Evolutionary conservation across 2,888 invertebrate species (phyloP).

Genomic region (Drosophila niveifrons): DNA sequence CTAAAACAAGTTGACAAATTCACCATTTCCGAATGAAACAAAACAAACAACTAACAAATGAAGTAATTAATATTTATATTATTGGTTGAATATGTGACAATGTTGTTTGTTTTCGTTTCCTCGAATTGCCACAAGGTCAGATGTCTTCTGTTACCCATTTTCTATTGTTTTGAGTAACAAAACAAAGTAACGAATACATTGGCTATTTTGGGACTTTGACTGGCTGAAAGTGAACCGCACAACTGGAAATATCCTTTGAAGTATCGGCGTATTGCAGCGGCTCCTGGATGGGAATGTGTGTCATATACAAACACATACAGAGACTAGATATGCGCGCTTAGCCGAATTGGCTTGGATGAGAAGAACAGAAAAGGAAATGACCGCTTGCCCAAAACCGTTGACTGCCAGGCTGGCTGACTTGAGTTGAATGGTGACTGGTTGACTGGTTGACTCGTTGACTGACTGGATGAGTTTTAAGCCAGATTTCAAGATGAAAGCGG

Average conservation of each 20-base stretch:
- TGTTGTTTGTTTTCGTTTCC: constrained; percentile 38
- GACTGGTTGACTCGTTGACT: constrained; percentile 25
- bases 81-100: neutral
- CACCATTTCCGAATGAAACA: too few relatives aligned
- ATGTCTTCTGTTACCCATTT: constrained; percentile 29
- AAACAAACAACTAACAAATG: neutral
- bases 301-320: constrained; percentile 53
- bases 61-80: constrained; percentile 3
- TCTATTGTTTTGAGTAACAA: constrained; percentile 48
- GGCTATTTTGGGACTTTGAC: constrained; percentile 42
- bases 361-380: constrained; percentile 75
- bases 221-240: constrained; percentile 35
- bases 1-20: too few relatives aligned
- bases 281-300: constrained; percentile 67
- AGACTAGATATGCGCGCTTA: constrained; percentile 13
- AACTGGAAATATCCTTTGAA: constrained; percentile 65
- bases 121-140: constrained; percentile 46
- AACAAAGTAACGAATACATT: constrained; percentile 14
- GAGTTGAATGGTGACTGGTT: constrained; percentile 20
- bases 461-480: constrained; percentile 67
- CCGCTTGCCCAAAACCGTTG: constrained; percentile 44
- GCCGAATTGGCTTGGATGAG: constrained; percentile 43
- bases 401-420: constrained; percentile 31
- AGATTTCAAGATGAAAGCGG: constrained; percentile 41
- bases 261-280: constrained; percentile 60